Conservation (phyloP, 2,797 vertebrate genomes). For the Coreius guichenoti region DNA sequence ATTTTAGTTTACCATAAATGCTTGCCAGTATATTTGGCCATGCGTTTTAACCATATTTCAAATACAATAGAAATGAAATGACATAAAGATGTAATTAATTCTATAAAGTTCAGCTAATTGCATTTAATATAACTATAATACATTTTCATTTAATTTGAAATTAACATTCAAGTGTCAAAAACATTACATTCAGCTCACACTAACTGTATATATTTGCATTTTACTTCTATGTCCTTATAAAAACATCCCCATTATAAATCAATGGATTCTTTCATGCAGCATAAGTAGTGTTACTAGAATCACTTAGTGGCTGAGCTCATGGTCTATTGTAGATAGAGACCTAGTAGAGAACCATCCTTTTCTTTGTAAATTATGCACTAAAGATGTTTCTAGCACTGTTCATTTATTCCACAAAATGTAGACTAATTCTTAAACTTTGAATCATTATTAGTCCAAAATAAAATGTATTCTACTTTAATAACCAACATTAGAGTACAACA, state of each 20-base stretch:
- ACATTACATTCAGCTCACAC: neutral
- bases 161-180: neutral
- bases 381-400: neutral
- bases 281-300: neutral
- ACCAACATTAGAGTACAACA: neutral
- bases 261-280: neutral
- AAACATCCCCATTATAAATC: neutral
- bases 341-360: neutral
- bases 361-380: neutral
- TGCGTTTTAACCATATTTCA: neutral
- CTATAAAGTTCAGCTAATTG: neutral
- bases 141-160: neutral
- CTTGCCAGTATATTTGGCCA: neutral
- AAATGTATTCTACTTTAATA: neutral
- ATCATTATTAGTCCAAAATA: neutral
- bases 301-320: neutral
- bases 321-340: neutral
- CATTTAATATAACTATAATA: neutral
- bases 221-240: neutral
- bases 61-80: neutral
- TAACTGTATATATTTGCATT: neutral
- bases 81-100: neutral
- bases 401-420: neutral
- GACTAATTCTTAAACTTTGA: neutral
- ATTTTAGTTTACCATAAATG: neutral